Conservation (phyloP, 2,888 invertebrate genomes). For the Apomyelois bistriatella region DNA sequence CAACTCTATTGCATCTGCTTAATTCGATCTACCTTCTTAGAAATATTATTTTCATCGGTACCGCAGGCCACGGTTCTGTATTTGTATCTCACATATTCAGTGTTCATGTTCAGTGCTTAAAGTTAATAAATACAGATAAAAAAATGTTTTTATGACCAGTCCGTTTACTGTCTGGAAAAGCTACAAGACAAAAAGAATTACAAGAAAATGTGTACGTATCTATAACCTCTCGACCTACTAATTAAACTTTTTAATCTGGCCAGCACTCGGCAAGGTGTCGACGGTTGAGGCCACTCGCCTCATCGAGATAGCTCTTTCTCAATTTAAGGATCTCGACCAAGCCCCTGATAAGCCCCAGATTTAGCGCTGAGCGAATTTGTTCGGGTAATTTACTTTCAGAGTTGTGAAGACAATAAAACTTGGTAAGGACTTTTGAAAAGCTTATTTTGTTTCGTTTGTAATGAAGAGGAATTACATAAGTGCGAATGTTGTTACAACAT, state of each 20-base stretch:
- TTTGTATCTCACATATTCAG: no score
- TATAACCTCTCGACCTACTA: constrained; percentile 23
- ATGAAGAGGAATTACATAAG: constrained; percentile 57
- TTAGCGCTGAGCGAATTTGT: constrained; percentile 75
- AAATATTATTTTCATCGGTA: no score
- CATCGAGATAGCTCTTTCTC: constrained; percentile 69
- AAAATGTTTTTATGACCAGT: no score
- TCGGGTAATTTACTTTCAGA: constrained; percentile 74
- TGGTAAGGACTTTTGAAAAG: constrained; percentile 56
- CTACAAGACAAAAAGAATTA: no score
- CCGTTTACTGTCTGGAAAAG: no score
- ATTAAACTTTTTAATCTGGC: constrained; percentile 70
- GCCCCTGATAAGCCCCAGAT: constrained; percentile 71
- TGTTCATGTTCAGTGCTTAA: no score
- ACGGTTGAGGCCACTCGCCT: constrained; percentile 55
- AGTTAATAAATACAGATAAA: no score
- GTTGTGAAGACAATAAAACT: constrained; percentile 75
- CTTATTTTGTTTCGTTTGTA: constrained; percentile 59
- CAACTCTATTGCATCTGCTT: no score
- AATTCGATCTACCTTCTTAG: no score
- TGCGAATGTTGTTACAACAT: constrained; percentile 23
- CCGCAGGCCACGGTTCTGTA: no score
- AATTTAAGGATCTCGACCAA: constrained; percentile 66
- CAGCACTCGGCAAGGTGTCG: constrained; percentile 53
- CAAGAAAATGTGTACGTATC: no score